Conservation (phyloP, 2,113 vertebrate genomes). For the Cyphomyrus discorhynchus region DNA sequence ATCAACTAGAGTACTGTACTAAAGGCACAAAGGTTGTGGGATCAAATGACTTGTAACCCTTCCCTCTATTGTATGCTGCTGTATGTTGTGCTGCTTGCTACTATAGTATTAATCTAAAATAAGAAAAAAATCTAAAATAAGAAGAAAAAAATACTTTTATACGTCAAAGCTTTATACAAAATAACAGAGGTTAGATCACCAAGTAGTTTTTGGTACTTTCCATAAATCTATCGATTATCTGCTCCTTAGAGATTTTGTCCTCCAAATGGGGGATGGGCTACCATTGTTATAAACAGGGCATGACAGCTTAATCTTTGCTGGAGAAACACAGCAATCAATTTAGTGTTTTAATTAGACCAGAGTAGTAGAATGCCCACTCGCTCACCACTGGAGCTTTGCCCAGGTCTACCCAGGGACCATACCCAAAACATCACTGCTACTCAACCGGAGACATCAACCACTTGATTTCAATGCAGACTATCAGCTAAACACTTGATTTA, state of each 20-base stretch:
- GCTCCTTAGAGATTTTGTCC: neutral
- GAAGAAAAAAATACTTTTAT: neutral
- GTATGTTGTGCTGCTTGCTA: neutral
- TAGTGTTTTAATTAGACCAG: conserved; percentile 3
- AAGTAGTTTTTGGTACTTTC: neutral
- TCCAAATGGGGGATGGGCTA: neutral
- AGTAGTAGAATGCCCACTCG: neutral
- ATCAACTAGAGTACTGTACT: neutral
- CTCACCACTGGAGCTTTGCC: neutral
- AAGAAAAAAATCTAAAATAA: neutral
- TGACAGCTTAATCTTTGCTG: neutral
- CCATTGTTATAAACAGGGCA: neutral
- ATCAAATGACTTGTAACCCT: neutral
- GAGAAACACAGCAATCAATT: conserved; percentile 1
- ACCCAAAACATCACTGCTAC: neutral
- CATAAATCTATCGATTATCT: neutral
- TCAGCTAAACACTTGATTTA: neutral
- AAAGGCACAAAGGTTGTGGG: neutral
- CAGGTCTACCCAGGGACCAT: neutral
- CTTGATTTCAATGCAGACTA: neutral
- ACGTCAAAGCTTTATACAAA: neutral
- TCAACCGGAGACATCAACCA: neutral
- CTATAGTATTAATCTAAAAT: neutral
- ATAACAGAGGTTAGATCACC: neutral
- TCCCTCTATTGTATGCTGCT: neutral